phyloP scores from a whole-genome alignment of 1,140 invertebrate genomes.

The Tetramorium simillimum region DNA sequence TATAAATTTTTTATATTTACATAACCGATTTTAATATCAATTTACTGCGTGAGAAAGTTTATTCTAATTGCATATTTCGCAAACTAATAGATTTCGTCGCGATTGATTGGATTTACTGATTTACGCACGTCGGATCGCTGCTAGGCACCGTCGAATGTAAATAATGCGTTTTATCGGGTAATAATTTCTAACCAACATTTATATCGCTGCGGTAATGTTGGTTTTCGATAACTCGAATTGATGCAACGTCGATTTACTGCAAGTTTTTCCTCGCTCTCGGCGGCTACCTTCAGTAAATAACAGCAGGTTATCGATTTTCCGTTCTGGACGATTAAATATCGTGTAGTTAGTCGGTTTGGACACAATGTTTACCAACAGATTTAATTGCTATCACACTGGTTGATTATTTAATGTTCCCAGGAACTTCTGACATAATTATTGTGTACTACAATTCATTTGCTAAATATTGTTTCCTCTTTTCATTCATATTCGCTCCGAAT shows the following conservation, averaged over 20 bases:
- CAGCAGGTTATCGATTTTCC: slow-evolving; percentile 18
- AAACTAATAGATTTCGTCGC: slow-evolving; percentile 4
- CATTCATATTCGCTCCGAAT: not conserved
- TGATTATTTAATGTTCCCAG: slow-evolving; percentile 1
- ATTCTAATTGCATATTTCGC: slow-evolving; percentile 12
- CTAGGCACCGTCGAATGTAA: slow-evolving; percentile 22
- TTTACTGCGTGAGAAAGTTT: slow-evolving; percentile 1
- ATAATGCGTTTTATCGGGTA: slow-evolving; percentile 39
- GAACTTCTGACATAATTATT: not conserved
- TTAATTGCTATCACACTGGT: slow-evolving; percentile 22
- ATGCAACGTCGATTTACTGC: slow-evolving; percentile 16
- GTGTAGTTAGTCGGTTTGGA: not conserved
- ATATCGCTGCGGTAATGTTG: slow-evolving; percentile 23
- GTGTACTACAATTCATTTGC: not conserved
- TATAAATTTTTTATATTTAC: not conserved
- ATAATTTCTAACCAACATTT: slow-evolving; percentile 33
- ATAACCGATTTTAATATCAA: not conserved
- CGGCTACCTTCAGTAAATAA: slow-evolving; percentile 28
- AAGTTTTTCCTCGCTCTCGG: slow-evolving; percentile 6
- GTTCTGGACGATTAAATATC: slow-evolving; percentile 28
- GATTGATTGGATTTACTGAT: slow-evolving; percentile 4
- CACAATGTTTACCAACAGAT: slow-evolving; percentile 7
- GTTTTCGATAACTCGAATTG: slow-evolving; percentile 31
- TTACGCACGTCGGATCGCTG: slow-evolving; percentile 1
- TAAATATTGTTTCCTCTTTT: not conserved